Evolutionary conservation across 2,888 invertebrate species (phyloP).

Genomic region (Fragum sueziense): DNA sequence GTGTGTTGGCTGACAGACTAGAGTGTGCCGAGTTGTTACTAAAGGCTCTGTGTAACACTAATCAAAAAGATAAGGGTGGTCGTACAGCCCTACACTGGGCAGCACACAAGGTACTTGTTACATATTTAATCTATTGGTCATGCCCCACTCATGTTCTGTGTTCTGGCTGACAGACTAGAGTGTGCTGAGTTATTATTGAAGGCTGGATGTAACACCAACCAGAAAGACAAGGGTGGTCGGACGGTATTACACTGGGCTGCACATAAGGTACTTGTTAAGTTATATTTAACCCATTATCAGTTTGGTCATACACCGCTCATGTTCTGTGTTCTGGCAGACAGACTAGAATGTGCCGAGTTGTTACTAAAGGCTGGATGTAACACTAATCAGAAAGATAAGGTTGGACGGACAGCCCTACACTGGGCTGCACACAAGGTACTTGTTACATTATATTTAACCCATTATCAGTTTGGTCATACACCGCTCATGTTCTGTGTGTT

Average conservation of each 20-base stretch:
- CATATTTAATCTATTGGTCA: no score
- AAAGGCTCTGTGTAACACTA: conserved; percentile 79
- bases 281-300: no score
- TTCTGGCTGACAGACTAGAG: conserved; percentile 80
- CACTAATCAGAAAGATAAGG: conserved; percentile 80
- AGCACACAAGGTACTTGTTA: conserved; percentile 82
- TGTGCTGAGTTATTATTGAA: conserved; percentile 81
- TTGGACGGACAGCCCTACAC: conserved; percentile 81
- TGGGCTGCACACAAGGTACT: conserved; percentile 82
- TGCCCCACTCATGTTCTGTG: conserved; percentile 82
- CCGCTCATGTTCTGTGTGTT: conserved; percentile 82
- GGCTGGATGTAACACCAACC: conserved; percentile 79
- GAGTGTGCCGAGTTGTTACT: conserved; percentile 81
- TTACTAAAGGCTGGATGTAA: conserved; percentile 80
- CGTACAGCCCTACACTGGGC: conserved; percentile 82
- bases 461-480: conserved; percentile 82
- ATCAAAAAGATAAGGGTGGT: conserved; percentile 80
- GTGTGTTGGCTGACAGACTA: conserved; percentile 80
- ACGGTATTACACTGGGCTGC: conserved; percentile 82
- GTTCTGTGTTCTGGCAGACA: conserved; percentile 81
- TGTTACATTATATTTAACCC: no score
- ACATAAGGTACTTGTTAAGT: conserved; percentile 79
- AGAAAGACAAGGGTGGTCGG: conserved; percentile 80
- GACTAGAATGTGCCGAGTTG: conserved; percentile 81
- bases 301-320: conserved; percentile 82